A percentile compares a stretch with the other conserved stretches of the same genome.
Conservation (phyloP, 1,140 invertebrate species). For the Drosophila ambigua region DNA sequence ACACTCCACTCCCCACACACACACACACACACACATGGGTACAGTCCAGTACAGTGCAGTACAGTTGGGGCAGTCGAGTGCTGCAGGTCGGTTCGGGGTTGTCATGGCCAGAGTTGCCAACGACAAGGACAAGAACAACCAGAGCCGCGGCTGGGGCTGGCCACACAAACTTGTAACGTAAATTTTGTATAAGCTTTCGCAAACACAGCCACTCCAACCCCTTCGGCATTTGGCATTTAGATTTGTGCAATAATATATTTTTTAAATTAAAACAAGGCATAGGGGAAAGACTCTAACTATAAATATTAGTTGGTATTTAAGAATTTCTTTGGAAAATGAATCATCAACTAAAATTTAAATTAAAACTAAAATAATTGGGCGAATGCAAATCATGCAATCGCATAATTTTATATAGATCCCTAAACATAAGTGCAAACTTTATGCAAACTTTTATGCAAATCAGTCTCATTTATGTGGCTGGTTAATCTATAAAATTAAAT, state of each 20-base stretch:
- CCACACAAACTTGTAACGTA: slow-evolving; percentile 58
- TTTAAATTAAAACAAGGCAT: slow-evolving; percentile 1
- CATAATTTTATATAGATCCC: too few relatives aligned
- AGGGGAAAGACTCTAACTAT: slow-evolving; percentile 2
- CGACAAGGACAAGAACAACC: slow-evolving; percentile 43
- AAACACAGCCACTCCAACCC: slow-evolving; percentile 35
- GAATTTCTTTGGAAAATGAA: too few relatives aligned
- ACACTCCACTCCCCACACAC: background rate
- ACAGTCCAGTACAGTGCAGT: slow-evolving; percentile 13
- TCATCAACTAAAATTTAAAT: too few relatives aligned
- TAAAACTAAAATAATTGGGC: too few relatives aligned
- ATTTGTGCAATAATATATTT: slow-evolving; percentile 50
- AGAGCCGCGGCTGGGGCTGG: slow-evolving; percentile 18
- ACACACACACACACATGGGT: background rate
- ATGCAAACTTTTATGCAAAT: too few relatives aligned
- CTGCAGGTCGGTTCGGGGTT: slow-evolving; percentile 56
- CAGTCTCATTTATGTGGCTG: too few relatives aligned
- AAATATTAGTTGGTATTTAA: background rate
- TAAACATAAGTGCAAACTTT: too few relatives aligned
- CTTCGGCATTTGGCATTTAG: slow-evolving; percentile 69
- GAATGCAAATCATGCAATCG: too few relatives aligned
- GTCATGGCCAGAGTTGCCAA: slow-evolving; percentile 70
- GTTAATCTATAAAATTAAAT: too few relatives aligned
- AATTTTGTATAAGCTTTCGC: slow-evolving; percentile 64
- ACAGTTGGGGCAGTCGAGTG: slow-evolving; percentile 26